Evolutionary conservation across 2,113 vertebrate species (phyloP).

Genomic region (Pavo muticus): DNA sequence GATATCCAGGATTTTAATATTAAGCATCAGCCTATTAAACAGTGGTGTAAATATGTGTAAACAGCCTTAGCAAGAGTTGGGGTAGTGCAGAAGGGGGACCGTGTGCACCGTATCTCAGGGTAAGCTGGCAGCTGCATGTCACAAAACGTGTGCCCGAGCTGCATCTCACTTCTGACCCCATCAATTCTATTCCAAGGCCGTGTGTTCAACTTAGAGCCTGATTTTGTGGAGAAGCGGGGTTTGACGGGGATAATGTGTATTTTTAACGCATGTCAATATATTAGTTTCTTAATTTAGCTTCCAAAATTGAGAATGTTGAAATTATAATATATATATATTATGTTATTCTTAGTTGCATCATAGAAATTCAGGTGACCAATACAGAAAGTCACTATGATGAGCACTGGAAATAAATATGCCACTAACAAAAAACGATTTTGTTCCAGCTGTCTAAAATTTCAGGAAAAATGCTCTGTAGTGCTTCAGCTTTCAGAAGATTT

Average conservation of each 20-base stretch:
- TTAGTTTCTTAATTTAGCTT: conserved; percentile 15
- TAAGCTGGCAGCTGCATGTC: neutral
- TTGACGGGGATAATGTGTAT: neutral
- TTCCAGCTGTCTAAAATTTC: conserved; percentile 42
- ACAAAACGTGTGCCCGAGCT: neutral
- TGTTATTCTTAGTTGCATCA: neutral
- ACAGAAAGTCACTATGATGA: conserved; percentile 6
- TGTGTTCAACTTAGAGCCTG: neutral
- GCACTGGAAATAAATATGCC: conserved; percentile 21
- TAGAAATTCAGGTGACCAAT: conserved; percentile 24
- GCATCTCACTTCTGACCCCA: neutral
- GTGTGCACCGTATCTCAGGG: neutral
- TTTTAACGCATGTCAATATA: neutral
- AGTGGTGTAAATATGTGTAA: neutral
- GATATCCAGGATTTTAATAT: neutral
- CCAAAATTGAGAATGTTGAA: neutral
- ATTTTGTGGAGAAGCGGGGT: neutral
- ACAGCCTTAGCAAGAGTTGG: too few species aligned
- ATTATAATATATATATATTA: too few species aligned
- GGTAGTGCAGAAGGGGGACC: neutral
- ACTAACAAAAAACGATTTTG: conserved; percentile 31
- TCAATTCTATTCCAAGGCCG: neutral
- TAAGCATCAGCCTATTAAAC: neutral
- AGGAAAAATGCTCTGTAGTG: neutral
- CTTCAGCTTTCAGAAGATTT: conserved; percentile 32